Evolutionary conservation across 2,113 vertebrate genomes (phyloP).

Genomic region (Diphyllodes magnificus): DNA sequence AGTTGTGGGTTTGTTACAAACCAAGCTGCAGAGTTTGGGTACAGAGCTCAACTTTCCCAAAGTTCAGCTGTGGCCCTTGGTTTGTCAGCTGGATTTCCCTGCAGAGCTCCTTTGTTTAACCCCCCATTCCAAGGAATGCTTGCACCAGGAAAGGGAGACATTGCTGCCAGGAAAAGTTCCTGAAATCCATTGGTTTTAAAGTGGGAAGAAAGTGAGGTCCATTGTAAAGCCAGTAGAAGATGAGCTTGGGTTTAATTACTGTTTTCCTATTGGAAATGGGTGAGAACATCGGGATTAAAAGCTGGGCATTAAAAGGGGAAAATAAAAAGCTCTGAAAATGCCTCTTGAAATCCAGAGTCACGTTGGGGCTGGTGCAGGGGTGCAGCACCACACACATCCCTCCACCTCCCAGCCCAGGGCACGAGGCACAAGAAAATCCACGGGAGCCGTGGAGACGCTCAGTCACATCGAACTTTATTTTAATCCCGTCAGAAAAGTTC

Average conservation of each 20-base stretch:
- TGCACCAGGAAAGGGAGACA: neutral
- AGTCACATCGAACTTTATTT: slow-evolving; percentile 85
- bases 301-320: neutral
- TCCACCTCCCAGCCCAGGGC: neutral
- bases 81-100: neutral
- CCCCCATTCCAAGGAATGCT: neutral
- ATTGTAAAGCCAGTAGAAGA: neutral
- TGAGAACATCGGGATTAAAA: neutral
- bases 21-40: neutral
- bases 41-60: neutral
- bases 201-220: neutral
- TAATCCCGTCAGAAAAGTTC: slow-evolving; percentile 81
- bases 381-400: neutral
- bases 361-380: neutral
- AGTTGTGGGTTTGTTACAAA: neutral
- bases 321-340: neutral
- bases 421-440: neutral
- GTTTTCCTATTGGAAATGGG: neutral
- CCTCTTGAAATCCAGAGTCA: neutral
- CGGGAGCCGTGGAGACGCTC: slow-evolving; percentile 30
- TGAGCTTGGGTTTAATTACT: neutral
- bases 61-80: neutral
- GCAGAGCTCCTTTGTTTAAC: neutral
- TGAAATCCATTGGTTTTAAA: neutral
- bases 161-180: neutral